Evolutionary conservation across 2,797 vertebrate genomes (phyloP).

Genomic region (Cossypha polioptera): DNA sequence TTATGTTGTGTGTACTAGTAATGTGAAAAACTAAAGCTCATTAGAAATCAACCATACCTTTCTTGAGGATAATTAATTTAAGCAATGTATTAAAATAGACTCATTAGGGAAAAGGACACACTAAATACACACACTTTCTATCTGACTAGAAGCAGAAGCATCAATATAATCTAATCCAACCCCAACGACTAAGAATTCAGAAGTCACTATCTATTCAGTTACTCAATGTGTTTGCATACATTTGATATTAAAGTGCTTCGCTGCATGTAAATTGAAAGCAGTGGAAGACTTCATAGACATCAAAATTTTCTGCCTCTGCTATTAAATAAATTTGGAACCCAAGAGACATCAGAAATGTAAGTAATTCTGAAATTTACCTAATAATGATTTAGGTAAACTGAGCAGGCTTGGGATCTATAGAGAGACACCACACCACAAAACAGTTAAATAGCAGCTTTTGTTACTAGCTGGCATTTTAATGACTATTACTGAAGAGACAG

Average conservation of each 20-base stretch:
- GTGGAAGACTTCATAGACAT: not conserved
- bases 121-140: not conserved
- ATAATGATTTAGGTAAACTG: not conserved
- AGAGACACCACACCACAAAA: not conserved
- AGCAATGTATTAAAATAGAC: not conserved
- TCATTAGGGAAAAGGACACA: not conserved
- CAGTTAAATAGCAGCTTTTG: not conserved
- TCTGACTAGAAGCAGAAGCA: not conserved
- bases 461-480: not conserved
- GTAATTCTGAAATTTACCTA: not conserved
- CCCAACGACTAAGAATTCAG: not conserved
- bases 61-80: constrained; percentile 13
- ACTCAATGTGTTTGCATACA: not conserved
- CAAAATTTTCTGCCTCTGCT: not conserved
- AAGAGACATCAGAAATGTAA: not conserved
- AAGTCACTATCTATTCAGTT: not conserved
- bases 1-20: not conserved
- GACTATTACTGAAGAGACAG: not conserved
- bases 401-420: not conserved
- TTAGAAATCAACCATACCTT: not conserved
- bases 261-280: not conserved
- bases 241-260: not conserved
- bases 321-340: not conserved
- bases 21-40: not conserved
- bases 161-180: not conserved